Conservation (phyloP, 2,797 vertebrate species). For the Prunella strophiata region DNA sequence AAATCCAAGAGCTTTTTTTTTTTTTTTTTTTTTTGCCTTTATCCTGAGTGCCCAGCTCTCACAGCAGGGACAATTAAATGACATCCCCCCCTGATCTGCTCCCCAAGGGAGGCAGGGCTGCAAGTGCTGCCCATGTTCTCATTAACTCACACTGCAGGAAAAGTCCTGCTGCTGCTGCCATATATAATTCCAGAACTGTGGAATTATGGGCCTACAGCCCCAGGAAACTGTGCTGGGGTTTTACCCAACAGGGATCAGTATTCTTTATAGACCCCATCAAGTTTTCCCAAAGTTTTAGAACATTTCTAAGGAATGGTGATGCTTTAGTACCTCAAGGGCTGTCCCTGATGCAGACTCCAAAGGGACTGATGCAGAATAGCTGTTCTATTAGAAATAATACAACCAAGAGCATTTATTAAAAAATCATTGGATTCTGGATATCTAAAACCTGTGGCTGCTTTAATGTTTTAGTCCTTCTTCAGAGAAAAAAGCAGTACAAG, state of each 20-base stretch:
- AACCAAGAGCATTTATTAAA: background rate
- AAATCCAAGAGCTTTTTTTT: background rate
- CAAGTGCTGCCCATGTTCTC: rapidly evolving
- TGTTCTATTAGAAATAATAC: background rate
- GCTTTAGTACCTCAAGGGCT: background rate
- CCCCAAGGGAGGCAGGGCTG: rapidly evolving
- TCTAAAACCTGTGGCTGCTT: background rate
- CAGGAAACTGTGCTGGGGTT: background rate
- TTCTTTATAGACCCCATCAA: background rate
- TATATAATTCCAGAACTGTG: background rate
- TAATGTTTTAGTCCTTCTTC: background rate
- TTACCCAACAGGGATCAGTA: background rate
- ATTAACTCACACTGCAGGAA: background rate
- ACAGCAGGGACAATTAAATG: background rate
- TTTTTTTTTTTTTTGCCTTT: background rate
- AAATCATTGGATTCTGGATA: background rate
- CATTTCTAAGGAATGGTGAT: background rate
- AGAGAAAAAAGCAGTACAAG: background rate
- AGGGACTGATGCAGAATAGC: background rate
- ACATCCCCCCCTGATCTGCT: background rate
- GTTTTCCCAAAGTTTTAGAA: background rate
- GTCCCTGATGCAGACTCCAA: background rate
- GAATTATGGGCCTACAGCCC: background rate
- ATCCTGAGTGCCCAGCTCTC: background rate
- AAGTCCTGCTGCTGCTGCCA: background rate